phyloP scores from a whole-genome alignment of 2,797 vertebrate species.

The Gymnothorax javanicus region DNA sequence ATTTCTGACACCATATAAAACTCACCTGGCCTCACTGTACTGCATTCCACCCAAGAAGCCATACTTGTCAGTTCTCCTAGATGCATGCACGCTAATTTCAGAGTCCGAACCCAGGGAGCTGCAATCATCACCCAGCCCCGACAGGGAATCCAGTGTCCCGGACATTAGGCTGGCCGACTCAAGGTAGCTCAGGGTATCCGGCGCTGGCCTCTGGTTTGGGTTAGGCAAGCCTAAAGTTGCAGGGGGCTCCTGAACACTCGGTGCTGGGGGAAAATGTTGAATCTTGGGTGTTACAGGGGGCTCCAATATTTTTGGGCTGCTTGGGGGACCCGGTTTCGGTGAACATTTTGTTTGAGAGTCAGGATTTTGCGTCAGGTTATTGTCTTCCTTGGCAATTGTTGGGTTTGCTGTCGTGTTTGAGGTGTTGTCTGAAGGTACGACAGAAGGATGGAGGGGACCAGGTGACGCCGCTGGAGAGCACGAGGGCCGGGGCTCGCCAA shows the following conservation, averaged over 20 bases:
- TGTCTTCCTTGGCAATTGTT: background rate
- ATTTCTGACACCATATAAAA: constrained; percentile 19
- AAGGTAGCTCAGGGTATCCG: constrained; percentile 83
- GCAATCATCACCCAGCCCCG: constrained; percentile 79
- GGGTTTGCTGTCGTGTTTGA: background rate
- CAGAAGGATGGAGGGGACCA: background rate
- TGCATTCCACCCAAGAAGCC: constrained; percentile 88
- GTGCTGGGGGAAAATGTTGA: constrained; percentile 58
- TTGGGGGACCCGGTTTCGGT: constrained; percentile 43
- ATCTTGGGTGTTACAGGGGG: constrained; percentile 44
- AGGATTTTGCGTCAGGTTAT: background rate
- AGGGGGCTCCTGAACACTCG: constrained; percentile 69
- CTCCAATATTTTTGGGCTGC: background rate
- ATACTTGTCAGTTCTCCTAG: constrained; percentile 86
- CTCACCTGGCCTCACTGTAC: constrained; percentile 76
- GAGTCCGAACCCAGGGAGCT: constrained; percentile 91
- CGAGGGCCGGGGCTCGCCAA: background rate
- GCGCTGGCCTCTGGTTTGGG: constrained; percentile 62
- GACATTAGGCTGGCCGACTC: constrained; percentile 91
- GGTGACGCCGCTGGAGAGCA: background rate
- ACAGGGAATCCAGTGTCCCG: constrained; percentile 86
- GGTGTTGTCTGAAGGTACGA: background rate
- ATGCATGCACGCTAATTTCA: constrained; percentile 79
- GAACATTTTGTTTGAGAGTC: constrained; percentile 3
- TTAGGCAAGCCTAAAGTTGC: constrained; percentile 38